These are phyloP conservation scores for Manacus vitellinus DNA, from an alignment of 2,113 vertebrate genomes.

Conservation along the genomic window DNA sequence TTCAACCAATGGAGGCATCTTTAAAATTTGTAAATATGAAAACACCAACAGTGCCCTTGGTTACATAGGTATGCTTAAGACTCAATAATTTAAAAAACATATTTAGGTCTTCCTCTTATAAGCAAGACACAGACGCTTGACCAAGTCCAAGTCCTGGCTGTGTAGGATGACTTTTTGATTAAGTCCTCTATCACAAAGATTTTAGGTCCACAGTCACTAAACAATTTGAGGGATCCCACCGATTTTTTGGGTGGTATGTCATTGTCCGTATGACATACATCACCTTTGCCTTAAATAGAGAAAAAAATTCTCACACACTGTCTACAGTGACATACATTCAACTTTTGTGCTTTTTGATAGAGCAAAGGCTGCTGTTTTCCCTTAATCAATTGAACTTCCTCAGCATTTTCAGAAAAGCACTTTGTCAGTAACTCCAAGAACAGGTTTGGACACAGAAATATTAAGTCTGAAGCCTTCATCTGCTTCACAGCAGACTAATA, in stretches of 20 bases:
- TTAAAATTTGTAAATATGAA: background rate
- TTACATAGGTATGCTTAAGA: background rate
- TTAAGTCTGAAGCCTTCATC: background rate
- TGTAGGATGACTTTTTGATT: background rate
- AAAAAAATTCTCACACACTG: background rate
- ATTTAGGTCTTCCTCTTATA: background rate
- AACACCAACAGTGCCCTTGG: background rate
- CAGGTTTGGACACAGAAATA: background rate
- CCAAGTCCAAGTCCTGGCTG: background rate
- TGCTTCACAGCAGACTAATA: background rate
- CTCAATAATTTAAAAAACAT: background rate
- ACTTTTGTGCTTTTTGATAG: background rate
- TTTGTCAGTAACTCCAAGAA: background rate
- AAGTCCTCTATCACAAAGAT: background rate
- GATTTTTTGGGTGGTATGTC: background rate
- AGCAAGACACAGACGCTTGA: background rate
- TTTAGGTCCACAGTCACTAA: background rate
- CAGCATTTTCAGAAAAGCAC: background rate
- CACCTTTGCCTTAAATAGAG: background rate
- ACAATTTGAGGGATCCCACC: background rate
- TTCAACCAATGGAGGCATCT: background rate
- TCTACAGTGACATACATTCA: background rate
- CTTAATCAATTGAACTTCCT: background rate
- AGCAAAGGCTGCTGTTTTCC: background rate
- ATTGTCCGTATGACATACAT: accelerated